Evolutionary conservation across 2,113 vertebrate species (phyloP).

Genomic region (Hoplias malabaricus): DNA sequence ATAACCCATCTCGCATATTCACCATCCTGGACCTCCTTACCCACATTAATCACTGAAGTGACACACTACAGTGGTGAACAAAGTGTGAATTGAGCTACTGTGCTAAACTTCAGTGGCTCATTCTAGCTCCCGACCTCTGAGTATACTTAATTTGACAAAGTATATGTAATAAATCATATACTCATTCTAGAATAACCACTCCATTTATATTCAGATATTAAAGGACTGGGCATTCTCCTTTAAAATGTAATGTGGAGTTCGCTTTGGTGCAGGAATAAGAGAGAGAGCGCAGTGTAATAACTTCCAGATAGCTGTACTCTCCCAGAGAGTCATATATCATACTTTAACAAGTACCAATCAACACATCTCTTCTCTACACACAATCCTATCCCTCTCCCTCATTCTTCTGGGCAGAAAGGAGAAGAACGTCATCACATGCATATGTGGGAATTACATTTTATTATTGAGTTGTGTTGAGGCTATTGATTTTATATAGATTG

Average conservation of each 20-base stretch:
- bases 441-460: neutral
- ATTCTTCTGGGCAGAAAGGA: neutral
- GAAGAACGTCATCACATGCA: neutral
- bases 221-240: conserved; percentile 54
- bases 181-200: conserved; percentile 59
- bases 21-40: conserved; percentile 13
- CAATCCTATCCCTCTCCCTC: conserved; percentile 43
- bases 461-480: neutral
- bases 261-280: conserved; percentile 47
- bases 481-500: too few species aligned
- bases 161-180: conserved; percentile 58
- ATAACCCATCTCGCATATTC: conserved; percentile 15
- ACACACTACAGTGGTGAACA: conserved; percentile 48
- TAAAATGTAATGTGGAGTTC: conserved; percentile 53
- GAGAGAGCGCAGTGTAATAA: conserved; percentile 47
- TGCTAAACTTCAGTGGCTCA: conserved; percentile 52
- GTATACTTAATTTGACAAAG: conserved; percentile 62
- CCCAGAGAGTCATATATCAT: conserved; percentile 54
- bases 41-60: conserved; percentile 52
- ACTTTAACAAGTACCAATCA: conserved; percentile 58
- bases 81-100: conserved; percentile 55
- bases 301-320: conserved; percentile 56
- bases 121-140: conserved; percentile 50
- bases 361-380: conserved; percentile 40
- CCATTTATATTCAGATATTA: conserved; percentile 61